Percentiles rank a stretch among this genome's conserved stretches.
phyloP scores from a whole-genome alignment of 2,113 vertebrate genomes.

The Polypterus senegalus region DNA sequence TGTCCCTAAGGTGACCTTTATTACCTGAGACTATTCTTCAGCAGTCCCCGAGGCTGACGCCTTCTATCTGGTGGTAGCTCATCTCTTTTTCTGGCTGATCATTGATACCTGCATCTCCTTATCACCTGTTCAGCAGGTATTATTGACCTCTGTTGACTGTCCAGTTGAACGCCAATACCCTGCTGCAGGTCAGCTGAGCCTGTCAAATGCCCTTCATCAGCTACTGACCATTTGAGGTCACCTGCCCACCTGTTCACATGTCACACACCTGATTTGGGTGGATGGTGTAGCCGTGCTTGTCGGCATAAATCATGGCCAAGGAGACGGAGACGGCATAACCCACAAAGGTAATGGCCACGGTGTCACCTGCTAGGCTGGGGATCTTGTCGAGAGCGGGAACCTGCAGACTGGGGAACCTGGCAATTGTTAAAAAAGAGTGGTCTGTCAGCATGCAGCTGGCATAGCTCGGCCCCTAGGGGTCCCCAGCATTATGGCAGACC shows the following conservation, averaged over 20 bases:
- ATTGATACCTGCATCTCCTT: too few species aligned
- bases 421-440: not conserved
- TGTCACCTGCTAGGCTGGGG: slow-evolving; percentile 64
- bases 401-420: slow-evolving; percentile 62
- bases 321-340: slow-evolving; percentile 76
- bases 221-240: not conserved
- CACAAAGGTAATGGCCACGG: slow-evolving; percentile 70
- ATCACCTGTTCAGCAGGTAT: too few species aligned
- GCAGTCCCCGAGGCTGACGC: too few species aligned
- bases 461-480: not conserved
- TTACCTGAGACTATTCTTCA: too few species aligned
- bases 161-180: not conserved
- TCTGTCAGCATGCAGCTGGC: not conserved
- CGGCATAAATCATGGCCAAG: slow-evolving; percentile 80
- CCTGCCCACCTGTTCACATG: too few species aligned
- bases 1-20: too few species aligned
- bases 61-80: too few species aligned
- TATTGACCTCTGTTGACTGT: too few species aligned
- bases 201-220: not conserved
- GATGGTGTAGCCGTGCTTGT: slow-evolving; percentile 75
- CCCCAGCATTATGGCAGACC: too few species aligned
- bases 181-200: not conserved
- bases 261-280: slow-evolving; percentile 72
- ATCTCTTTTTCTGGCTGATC: too few species aligned
- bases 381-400: slow-evolving; percentile 57